phyloP scores from a whole-genome alignment of 2,797 vertebrate genomes.

The Enteromius treurensis region DNA sequence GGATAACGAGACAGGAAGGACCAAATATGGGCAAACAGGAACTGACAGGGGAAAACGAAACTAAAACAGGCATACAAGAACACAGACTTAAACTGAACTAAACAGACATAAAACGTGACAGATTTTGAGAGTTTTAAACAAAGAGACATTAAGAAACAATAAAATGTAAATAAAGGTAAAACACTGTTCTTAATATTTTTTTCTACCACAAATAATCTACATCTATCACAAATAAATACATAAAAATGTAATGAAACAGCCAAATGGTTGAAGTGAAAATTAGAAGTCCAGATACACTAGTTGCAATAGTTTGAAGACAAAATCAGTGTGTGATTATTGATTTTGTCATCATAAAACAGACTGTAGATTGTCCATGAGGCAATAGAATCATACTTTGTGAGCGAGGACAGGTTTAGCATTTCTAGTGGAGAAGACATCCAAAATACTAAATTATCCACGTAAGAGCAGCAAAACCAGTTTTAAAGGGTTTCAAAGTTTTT shows the following conservation, averaged over 20 bases:
- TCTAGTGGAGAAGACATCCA: background rate
- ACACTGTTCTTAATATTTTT: background rate
- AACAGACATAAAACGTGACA: no score
- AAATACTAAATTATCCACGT: no score
- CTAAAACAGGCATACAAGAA: no score
- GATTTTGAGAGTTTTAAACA: no score
- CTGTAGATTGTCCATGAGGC: background rate
- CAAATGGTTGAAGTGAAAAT: background rate
- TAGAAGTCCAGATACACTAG: background rate
- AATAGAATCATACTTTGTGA: background rate
- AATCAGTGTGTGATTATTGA: background rate
- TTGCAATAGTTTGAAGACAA: background rate
- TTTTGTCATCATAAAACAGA: slow-evolving; percentile 2
- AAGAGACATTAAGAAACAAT: no score
- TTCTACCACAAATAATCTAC: no score
- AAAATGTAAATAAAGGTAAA: no score
- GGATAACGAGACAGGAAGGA: no score
- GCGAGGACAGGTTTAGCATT: background rate
- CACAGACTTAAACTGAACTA: no score
- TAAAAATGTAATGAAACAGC: background rate
- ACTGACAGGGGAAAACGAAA: no score
- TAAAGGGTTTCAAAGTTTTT: background rate
- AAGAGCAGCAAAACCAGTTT: background rate
- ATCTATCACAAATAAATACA: no score
- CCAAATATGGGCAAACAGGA: no score